Evolutionary conservation across 2,797 vertebrate genomes (phyloP).

Genomic region (Gephyroberyx darwinii): DNA sequence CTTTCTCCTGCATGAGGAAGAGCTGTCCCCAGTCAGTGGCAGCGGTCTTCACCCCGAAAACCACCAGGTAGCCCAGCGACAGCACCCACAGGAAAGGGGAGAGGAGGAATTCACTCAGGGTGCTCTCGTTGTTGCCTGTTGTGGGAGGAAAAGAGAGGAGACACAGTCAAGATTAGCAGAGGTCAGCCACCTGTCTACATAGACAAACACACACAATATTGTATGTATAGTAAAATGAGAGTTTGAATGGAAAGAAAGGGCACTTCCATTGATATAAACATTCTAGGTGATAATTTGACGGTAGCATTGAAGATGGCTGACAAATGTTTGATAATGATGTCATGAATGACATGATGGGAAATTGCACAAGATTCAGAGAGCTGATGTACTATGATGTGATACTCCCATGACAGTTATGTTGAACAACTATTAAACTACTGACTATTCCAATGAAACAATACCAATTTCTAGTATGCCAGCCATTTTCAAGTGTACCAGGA

Average conservation of each 20-base stretch:
- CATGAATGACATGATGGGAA: no score
- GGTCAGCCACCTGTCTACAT: not conserved
- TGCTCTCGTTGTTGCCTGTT: constrained; percentile 83
- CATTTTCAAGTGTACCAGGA: not conserved
- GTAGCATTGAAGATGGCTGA: no score
- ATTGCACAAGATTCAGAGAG: no score
- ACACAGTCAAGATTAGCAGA: not conserved
- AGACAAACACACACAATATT: no score
- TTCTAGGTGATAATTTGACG: not conserved
- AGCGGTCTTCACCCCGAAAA: constrained; percentile 97
- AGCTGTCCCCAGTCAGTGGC: constrained; percentile 99
- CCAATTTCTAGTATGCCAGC: not conserved
- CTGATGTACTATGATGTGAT: no score
- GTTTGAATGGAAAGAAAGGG: no score
- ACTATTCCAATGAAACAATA: not conserved
- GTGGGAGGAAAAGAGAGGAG: constrained; percentile 47
- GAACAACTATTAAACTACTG: not conserved
- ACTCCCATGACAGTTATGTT: not conserved
- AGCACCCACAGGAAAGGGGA: constrained; percentile 97
- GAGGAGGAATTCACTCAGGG: constrained; percentile 89
- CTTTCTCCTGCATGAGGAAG: constrained; percentile 97
- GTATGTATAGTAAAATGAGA: no score
- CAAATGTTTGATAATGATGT: no score
- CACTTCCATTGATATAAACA: no score
- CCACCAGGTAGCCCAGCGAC: constrained; percentile 91